phyloP scores from a whole-genome alignment of 2,797 vertebrate species.

The Parauchenoglanis ngamensis region DNA sequence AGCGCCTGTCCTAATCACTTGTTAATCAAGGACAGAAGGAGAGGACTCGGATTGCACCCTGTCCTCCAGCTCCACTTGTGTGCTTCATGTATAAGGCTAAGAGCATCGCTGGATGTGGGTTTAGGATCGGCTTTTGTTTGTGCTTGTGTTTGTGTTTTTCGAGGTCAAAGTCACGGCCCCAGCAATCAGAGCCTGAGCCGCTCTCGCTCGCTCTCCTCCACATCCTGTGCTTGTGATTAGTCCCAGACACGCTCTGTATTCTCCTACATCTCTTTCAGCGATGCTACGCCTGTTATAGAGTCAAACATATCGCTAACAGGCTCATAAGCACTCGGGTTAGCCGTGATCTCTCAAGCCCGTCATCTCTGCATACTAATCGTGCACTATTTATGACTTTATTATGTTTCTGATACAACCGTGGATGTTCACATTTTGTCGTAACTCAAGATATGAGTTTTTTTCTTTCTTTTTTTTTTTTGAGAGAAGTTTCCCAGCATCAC shows the following conservation, averaged over 20 bases:
- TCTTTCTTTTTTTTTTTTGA: too few species aligned
- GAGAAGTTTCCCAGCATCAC: neutral
- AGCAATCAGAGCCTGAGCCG: neutral
- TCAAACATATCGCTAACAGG: constrained; percentile 11
- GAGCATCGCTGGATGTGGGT: neutral
- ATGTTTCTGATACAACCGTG: neutral
- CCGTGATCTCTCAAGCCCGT: neutral
- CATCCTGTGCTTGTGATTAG: neutral
- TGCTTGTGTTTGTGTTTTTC: neutral
- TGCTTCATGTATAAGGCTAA: neutral
- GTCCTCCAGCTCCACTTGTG: constrained; percentile 29
- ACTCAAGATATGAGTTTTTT: neutral
- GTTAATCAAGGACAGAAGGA: constrained; percentile 66
- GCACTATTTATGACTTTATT: too few species aligned
- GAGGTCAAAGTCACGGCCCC: neutral
- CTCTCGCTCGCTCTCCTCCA: neutral
- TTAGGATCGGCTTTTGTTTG: constrained; percentile 3
- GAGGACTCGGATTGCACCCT: constrained; percentile 59
- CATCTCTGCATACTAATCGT: neutral
- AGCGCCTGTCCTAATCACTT: constrained; percentile 61
- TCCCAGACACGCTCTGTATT: constrained; percentile 64
- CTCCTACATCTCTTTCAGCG: constrained; percentile 52
- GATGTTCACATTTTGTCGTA: neutral
- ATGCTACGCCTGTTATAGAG: neutral
- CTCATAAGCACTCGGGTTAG: constrained; percentile 16